Conservation (phyloP, 2,113 vertebrate genomes). For the Callorhinus ursinus region DNA sequence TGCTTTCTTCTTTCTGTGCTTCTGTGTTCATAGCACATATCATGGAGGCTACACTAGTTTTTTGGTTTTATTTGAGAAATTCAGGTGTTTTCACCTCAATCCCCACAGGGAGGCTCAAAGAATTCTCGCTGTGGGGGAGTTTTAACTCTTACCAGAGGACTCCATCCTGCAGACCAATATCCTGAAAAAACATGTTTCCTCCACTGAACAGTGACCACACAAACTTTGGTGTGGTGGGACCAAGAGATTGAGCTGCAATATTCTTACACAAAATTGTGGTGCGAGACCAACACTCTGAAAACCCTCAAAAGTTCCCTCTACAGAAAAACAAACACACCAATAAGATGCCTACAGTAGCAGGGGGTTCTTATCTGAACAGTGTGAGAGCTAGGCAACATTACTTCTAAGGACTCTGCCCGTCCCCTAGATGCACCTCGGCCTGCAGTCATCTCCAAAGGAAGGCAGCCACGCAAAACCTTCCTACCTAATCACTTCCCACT, state of each 20-base stretch:
- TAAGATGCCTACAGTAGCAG: not conserved
- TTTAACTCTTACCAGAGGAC: constrained; percentile 30
- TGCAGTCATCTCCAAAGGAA: not conserved
- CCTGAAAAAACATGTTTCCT: constrained; percentile 18
- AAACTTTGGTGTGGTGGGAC: not conserved
- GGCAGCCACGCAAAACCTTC: not conserved
- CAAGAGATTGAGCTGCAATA: not conserved
- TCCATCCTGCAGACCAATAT: not conserved
- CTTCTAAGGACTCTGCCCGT: not conserved
- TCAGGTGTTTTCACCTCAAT: not conserved
- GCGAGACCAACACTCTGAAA: not conserved
- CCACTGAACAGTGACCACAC: not conserved
- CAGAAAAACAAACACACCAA: not conserved
- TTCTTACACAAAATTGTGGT: not conserved
- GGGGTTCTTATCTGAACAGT: not conserved
- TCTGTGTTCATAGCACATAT: not conserved
- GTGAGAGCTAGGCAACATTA: not conserved
- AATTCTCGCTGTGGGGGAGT: not conserved
- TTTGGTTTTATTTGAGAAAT: not conserved
- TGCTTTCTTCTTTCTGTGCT: not conserved
- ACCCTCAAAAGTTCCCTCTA: not conserved
- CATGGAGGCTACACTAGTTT: not conserved
- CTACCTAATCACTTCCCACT: not conserved
- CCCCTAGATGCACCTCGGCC: not conserved
- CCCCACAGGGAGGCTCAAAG: not conserved